A percentile compares a stretch with the other conserved stretches of the same genome.
Conservation (phyloP, 1,140 invertebrate genomes). For the Aphidius ervi region DNA sequence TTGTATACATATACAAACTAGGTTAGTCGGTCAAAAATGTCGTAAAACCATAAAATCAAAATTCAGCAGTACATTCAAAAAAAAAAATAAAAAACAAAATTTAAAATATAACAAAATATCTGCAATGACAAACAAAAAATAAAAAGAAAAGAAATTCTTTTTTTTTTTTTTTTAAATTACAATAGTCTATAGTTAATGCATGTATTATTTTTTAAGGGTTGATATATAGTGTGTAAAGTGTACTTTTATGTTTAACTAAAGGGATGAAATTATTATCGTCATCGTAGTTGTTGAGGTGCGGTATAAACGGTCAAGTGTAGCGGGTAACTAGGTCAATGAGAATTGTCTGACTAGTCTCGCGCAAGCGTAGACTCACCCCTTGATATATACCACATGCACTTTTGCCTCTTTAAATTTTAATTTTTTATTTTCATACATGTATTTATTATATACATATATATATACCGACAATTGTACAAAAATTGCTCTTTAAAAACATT, state of each 20-base stretch:
- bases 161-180: not conserved
- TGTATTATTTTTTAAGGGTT: not conserved
- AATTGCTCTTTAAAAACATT: not conserved
- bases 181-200: too few species aligned
- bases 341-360: conserved; percentile 38
- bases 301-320: conserved; percentile 51
- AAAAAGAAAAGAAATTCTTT: conserved; percentile 1
- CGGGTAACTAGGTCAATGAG: conserved; percentile 54
- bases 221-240: not conserved
- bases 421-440: too few species aligned
- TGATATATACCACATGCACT: conserved; percentile 10
- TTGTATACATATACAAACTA: not conserved
- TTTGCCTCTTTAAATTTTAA: conserved; percentile 8
- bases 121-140: not conserved
- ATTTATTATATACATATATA: not conserved
- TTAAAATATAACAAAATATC: not conserved
- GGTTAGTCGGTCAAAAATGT: conserved; percentile 15
- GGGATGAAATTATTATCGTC: conserved; percentile 8
- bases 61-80: not conserved
- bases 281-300: conserved; percentile 18
- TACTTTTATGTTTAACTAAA: too few species aligned
- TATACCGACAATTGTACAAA: not conserved
- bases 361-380: conserved; percentile 32
- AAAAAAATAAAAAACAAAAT: not conserved
- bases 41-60: conserved; percentile 1